phyloP scores from a whole-genome alignment of 2,797 vertebrate species.

The Poecilia velifera region DNA sequence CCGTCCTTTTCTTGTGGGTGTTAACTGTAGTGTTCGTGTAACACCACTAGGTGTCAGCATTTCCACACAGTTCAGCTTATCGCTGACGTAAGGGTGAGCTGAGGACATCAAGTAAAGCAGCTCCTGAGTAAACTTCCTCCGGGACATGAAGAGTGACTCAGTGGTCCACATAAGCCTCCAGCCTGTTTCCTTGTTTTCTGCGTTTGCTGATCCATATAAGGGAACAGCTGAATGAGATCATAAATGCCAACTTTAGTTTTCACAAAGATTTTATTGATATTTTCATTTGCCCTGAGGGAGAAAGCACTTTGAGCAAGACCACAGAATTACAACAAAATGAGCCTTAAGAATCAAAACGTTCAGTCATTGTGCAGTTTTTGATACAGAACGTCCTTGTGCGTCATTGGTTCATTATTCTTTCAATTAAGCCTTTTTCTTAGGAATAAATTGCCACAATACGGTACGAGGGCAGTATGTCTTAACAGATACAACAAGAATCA shows the following conservation, averaged over 20 bases:
- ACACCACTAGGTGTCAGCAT: conserved; percentile 53
- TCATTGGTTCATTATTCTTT: not conserved
- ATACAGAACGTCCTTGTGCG: not conserved
- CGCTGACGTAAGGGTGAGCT: not conserved
- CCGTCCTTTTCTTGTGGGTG: not conserved
- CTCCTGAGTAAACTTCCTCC: conserved; percentile 40
- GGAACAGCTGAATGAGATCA: conserved; percentile 16
- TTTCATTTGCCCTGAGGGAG: conserved; percentile 10
- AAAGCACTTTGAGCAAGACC: not conserved
- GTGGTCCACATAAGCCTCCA: conserved; percentile 23
- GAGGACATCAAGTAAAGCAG: conserved; percentile 36
- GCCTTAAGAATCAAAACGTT: conserved; percentile 20
- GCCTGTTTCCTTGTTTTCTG: conserved; percentile 20
- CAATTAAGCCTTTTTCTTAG: not conserved
- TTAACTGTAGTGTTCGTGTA: conserved; percentile 5
- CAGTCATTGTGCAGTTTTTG: not conserved
- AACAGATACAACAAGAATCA: not conserved
- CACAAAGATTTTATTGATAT: conserved; percentile 28
- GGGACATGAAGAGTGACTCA: conserved; percentile 44
- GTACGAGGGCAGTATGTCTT: not conserved
- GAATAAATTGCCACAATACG: not conserved
- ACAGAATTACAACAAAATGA: not conserved
- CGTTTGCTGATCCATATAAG: conserved; percentile 28
- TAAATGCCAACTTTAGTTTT: conserved; percentile 20
- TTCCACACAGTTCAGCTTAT: conserved; percentile 2